These are phyloP conservation scores for Bagarius yarrelli DNA, from an alignment of 2,113 vertebrate genomes.

Conservation along the genomic window DNA sequence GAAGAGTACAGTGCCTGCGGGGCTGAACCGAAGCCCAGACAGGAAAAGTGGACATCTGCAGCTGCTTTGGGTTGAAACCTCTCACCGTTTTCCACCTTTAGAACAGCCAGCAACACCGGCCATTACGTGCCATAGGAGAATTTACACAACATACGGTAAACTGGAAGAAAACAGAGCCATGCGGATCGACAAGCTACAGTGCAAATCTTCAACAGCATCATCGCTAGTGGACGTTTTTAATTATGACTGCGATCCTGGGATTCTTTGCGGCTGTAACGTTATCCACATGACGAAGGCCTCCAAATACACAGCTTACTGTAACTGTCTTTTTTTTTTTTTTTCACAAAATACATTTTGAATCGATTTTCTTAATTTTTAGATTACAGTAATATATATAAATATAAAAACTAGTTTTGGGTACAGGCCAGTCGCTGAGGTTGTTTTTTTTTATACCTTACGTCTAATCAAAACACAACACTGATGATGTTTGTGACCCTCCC, in stretches of 20 bases:
- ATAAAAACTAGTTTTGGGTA: not conserved
- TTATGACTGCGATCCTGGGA: slow-evolving; percentile 55
- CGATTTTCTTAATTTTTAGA: too few relatives aligned
- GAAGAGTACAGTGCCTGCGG: slow-evolving; percentile 12
- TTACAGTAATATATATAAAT: too few relatives aligned
- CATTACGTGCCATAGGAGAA: slow-evolving; percentile 67
- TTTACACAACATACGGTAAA: slow-evolving; percentile 66
- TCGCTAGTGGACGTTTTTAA: slow-evolving; percentile 12
- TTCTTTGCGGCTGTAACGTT: slow-evolving; percentile 57
- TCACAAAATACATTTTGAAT: not conserved
- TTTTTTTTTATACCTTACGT: not conserved
- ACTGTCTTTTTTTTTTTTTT: not conserved
- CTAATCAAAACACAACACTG: not conserved
- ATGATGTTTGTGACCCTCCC: not conserved
- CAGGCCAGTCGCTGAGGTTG: not conserved
- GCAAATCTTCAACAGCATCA: slow-evolving; percentile 55
- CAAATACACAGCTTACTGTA: not conserved
- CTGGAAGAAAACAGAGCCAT: slow-evolving; percentile 67
- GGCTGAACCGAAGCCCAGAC: slow-evolving; percentile 37
- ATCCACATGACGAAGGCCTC: slow-evolving; percentile 36
- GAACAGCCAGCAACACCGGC: slow-evolving; percentile 57
- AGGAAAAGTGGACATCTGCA: slow-evolving; percentile 48
- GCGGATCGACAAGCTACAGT: slow-evolving; percentile 57
- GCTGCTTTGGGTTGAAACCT: slow-evolving; percentile 58
- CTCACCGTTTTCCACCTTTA: slow-evolving; percentile 55